Evolutionary conservation across 2,888 invertebrate species (phyloP).

Genomic region (Euzophera pinguis): DNA sequence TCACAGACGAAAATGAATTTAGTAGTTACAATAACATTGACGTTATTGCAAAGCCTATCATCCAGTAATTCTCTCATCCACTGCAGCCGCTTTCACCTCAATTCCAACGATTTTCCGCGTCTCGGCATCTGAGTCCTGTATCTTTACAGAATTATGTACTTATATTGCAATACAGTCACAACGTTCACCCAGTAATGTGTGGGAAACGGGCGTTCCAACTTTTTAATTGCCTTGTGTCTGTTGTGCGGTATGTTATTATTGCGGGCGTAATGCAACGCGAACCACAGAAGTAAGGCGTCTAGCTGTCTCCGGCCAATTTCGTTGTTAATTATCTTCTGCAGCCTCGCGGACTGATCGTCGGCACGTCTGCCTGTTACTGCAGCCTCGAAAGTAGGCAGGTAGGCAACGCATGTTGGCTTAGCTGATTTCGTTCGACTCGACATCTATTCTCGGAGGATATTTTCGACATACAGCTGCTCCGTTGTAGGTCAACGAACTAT

Average conservation of each 20-base stretch:
- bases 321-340: constrained; percentile 67
- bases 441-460: constrained; percentile 47
- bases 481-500: constrained; percentile 41
- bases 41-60: constrained; percentile 50
- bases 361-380: constrained; percentile 60
- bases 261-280: constrained; percentile 59
- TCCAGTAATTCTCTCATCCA: constrained; percentile 45
- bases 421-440: constrained; percentile 28
- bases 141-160: constrained; percentile 33
- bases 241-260: constrained; percentile 61
- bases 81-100: constrained; percentile 54
- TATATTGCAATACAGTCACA: constrained; percentile 44
- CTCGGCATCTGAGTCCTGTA: constrained; percentile 39
- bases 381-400: constrained; percentile 50
- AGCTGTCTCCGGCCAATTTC: constrained; percentile 74
- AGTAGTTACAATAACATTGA: constrained; percentile 40
- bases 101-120: constrained; percentile 48
- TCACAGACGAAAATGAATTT: constrained; percentile 35
- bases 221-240: constrained; percentile 62
- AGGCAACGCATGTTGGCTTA: constrained; percentile 46
- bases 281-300: constrained; percentile 70
- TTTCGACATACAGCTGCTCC: constrained; percentile 48
- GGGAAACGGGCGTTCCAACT: constrained; percentile 63
- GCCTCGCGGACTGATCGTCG: constrained; percentile 49
- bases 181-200: constrained; percentile 59